Percentiles rank a stretch among this genome's conserved stretches.
Evolutionary conservation across 1,140 invertebrate genomes (phyloP).

Genomic region (Zophobas morio): DNA sequence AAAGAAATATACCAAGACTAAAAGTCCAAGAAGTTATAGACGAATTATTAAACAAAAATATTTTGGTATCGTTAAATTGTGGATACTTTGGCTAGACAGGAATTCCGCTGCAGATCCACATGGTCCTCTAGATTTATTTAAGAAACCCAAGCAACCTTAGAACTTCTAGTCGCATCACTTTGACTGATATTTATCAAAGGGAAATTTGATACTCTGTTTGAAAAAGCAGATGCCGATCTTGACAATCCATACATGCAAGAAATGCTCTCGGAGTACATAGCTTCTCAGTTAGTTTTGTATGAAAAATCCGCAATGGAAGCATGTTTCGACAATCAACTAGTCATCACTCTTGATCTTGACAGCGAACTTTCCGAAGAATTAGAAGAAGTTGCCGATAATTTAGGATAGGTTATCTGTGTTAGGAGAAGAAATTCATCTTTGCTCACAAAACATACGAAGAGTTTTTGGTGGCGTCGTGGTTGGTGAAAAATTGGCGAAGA

Average conservation of each 20-base stretch:
- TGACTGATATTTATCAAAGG: slow-evolving; percentile 24
- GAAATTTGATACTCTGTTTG: slow-evolving; percentile 11
- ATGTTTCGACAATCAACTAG: background rate
- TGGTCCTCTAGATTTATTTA: slow-evolving; percentile 13
- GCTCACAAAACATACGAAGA: slow-evolving; percentile 21
- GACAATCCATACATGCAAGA: slow-evolving; percentile 18
- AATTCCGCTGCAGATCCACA: slow-evolving; percentile 14
- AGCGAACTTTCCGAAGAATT: background rate
- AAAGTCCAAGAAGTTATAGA: background rate
- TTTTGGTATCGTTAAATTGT: background rate
- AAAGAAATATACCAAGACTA: background rate
- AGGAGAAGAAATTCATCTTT: slow-evolving; percentile 11
- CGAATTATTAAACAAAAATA: slow-evolving; percentile 4
- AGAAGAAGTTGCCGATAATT: background rate
- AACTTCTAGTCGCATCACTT: background rate
- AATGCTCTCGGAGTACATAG: background rate
- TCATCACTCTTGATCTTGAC: background rate
- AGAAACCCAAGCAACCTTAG: background rate
- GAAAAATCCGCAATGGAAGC: slow-evolving; percentile 5
- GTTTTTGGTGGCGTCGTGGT: slow-evolving; percentile 16
- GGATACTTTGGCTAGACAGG: background rate
- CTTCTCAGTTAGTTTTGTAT: background rate
- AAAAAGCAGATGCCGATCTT: slow-evolving; percentile 14
- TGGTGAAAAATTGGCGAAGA: background rate
- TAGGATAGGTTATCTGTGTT: background rate